Evolutionary conservation across 2,113 vertebrate genomes (phyloP).

Genomic region (Xenopus laevis): DNA sequence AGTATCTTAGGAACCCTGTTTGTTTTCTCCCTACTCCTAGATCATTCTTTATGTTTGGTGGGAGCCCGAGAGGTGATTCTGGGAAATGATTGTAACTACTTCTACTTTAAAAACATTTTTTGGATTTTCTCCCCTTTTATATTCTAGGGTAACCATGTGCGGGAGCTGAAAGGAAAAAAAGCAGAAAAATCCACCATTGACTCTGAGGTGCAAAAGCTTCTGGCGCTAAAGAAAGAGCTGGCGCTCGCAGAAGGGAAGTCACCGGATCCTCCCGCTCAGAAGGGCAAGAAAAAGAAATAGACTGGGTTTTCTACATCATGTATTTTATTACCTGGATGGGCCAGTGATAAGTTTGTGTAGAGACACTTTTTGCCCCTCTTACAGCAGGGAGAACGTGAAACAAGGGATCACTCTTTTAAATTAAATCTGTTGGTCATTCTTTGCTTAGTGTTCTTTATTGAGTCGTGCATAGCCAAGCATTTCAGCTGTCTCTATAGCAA

Average conservation of each 20-base stretch:
- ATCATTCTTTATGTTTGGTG: no score
- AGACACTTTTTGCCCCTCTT: neutral
- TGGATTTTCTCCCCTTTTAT: no score
- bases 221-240: constrained; percentile 82
- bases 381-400: neutral
- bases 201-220: constrained; percentile 68
- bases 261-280: constrained; percentile 59
- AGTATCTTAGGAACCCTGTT: no score
- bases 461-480: neutral
- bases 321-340: neutral
- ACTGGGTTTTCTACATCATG: neutral
- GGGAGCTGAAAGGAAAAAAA: constrained; percentile 77
- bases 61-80: no score
- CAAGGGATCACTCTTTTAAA: constrained; percentile 27
- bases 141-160: constrained; percentile 73
- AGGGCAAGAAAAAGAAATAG: constrained; percentile 78
- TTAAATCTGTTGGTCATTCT: constrained; percentile 14
- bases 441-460: neutral
- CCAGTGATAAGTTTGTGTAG: neutral
- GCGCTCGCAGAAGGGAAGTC: constrained; percentile 71
- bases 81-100: no score
- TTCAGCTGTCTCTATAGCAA: neutral
- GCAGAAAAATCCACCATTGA: constrained; percentile 73
- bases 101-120: no score
- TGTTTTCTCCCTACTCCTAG: no score